Conservation (phyloP, 2,113 vertebrate genomes). For the Periophthalmus modestus region DNA sequence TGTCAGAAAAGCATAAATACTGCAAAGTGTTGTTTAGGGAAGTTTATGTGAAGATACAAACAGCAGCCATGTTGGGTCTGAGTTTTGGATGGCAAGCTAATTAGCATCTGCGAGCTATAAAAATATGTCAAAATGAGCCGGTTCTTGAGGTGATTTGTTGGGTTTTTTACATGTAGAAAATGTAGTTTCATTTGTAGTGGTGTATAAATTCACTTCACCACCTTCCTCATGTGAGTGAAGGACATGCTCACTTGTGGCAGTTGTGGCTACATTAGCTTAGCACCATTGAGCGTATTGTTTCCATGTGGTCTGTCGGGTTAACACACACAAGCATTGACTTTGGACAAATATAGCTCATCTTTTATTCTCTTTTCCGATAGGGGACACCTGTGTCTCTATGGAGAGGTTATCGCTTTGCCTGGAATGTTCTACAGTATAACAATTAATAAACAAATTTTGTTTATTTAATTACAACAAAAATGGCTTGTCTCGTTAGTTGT, state of each 20-base stretch:
- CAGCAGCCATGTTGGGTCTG: conserved; percentile 3
- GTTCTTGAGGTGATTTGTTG: neutral
- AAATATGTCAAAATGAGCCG: neutral
- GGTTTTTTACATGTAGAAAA: neutral
- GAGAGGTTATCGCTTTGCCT: no score
- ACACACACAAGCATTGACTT: neutral
- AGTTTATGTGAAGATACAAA: conserved; percentile 2
- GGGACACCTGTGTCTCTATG: no score
- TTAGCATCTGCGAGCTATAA: neutral
- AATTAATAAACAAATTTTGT: no score
- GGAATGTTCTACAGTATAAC: no score
- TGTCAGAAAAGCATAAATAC: conserved; percentile 23
- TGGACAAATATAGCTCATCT: no score
- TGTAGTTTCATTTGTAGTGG: neutral
- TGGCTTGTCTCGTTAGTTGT: no score
- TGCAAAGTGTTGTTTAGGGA: conserved; percentile 6
- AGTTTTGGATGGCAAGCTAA: neutral
- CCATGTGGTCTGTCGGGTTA: neutral
- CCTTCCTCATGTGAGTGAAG: neutral
- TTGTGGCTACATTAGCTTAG: neutral
- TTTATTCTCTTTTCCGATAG: no score
- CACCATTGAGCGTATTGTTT: neutral
- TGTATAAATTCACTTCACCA: neutral
- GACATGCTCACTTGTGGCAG: neutral
- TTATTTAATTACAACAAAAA: no score